Percentiles rank a stretch among this genome's conserved stretches.
phyloP scores from a whole-genome alignment of 1,140 invertebrate species.

The Sesamia nonagrioides region DNA sequence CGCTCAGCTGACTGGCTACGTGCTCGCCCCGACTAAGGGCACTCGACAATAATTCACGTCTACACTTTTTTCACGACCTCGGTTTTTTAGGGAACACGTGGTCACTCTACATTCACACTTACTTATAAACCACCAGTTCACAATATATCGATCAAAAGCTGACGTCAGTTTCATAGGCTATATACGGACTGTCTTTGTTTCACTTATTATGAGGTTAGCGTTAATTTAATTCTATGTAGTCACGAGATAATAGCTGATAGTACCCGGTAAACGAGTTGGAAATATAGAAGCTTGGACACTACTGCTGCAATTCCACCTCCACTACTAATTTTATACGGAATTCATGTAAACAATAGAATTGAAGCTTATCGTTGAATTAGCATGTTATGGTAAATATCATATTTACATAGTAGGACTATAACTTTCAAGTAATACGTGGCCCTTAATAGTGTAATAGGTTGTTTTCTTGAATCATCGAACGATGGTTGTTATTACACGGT shows the following conservation, averaged over 20 bases:
- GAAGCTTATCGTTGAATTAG: slow-evolving; percentile 43
- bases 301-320: slow-evolving; percentile 59
- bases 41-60: slow-evolving; percentile 58
- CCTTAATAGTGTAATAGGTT: slow-evolving; percentile 26
- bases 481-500: background rate
- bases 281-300: slow-evolving; percentile 54
- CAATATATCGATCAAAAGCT: slow-evolving; percentile 42
- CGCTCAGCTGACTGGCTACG: slow-evolving; percentile 55
- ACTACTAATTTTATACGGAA: slow-evolving; percentile 61
- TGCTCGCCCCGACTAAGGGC: slow-evolving; percentile 64
- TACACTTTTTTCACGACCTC: slow-evolving; percentile 55
- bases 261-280: slow-evolving; percentile 54
- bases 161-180: slow-evolving; percentile 41
- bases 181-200: slow-evolving; percentile 57
- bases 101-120: slow-evolving; percentile 42
- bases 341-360: slow-evolving; percentile 67
- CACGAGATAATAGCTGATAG: slow-evolving; percentile 45
- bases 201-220: slow-evolving; percentile 55
- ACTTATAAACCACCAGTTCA: slow-evolving; percentile 45
- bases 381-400: slow-evolving; percentile 58
- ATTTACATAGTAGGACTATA: slow-evolving; percentile 55
- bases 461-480: slow-evolving; percentile 20
- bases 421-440: slow-evolving; percentile 41
- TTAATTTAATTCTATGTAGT: slow-evolving; percentile 57
- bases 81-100: slow-evolving; percentile 58